Evolutionary conservation across 2,888 invertebrate species (phyloP), one percentile per base, ranked within the genome.

Genomic region (Lasioglossum pauxillum): DNA sequence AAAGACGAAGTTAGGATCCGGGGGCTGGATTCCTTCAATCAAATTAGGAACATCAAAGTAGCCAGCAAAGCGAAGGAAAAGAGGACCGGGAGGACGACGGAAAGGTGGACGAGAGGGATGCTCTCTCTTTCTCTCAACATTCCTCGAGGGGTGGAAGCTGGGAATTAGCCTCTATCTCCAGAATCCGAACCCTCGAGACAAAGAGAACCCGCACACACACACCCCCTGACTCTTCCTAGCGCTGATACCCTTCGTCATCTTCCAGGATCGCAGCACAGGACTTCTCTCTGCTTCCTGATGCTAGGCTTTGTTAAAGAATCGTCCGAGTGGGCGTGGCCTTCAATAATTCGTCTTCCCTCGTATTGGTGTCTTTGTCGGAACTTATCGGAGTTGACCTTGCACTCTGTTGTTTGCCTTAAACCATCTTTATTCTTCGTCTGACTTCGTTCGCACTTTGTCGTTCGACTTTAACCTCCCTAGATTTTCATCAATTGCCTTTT

Each of bases 21-120:
- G 64, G 53, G 53, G 53, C 53, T 90, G 94, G 93, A 95, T 95
- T 95, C 94, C 93, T 95, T 95, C 95, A 95, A 95, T 95, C 94
- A 95, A 95, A 95, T 95, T 95, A 95, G 94, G 93, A 93, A 95
- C 95, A 95, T 95, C 95, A 95, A 95, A 95, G 95, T 93, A 93
- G 90, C 92, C 92, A 91, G 92, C 89, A 90, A 93, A 90, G 89
- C 92, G 92, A 91, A 91, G 90, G 86, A 89, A 44, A 92, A 82
- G 90, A 78, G 90, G 89, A 64, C 91, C 90, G 90, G 89, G 89
- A 92, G 90, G 23, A 23, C 90, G 27, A 88, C 76, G 77, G 80
- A 85, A 82, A 85, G 91, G 86, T 85, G 83, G 86, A 88, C 82
- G 84, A 86, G 88, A 84, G 81, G 75, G 80, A 87, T 71, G 49